Conservation (phyloP, 2,888 invertebrate species). For the Spilarctia lutea region DNA sequence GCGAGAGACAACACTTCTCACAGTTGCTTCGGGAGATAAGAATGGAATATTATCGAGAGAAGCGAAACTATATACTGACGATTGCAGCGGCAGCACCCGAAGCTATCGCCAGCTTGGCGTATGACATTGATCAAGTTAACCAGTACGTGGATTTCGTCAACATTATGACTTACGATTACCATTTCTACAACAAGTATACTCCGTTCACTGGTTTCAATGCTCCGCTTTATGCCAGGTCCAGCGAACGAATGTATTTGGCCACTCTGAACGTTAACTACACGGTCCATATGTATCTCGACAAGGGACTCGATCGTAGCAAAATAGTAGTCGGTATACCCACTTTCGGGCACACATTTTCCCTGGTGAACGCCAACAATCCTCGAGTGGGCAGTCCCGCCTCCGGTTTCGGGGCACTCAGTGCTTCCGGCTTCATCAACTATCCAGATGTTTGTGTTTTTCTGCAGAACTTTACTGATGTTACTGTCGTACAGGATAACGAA, state of each 20-base stretch:
- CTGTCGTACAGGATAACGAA: constrained; percentile 87
- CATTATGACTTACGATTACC: constrained; percentile 97
- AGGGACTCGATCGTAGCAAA: constrained; percentile 92
- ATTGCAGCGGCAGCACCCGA: constrained; percentile 93
- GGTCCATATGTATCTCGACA: constrained; percentile 90
- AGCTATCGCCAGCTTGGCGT: constrained; percentile 91
- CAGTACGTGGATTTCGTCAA: constrained; percentile 94
- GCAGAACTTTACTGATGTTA: constrained; percentile 78
- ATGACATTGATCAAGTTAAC: constrained; percentile 92
- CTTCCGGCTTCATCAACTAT: constrained; percentile 90
- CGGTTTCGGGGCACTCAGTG: constrained; percentile 89
- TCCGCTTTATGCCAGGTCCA: constrained; percentile 89
- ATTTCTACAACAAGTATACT: constrained; percentile 90
- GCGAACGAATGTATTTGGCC: constrained; percentile 88
- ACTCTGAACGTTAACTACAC: constrained; percentile 94
- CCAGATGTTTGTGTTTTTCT: constrained; percentile 90
- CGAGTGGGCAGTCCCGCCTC: constrained; percentile 90
- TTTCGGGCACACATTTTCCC: constrained; percentile 92
- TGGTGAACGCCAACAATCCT: constrained; percentile 89
- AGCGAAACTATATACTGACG: constrained; percentile 88
- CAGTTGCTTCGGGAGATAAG: constrained; percentile 91
- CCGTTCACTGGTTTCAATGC: constrained; percentile 95
- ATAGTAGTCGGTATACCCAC: constrained; percentile 95
- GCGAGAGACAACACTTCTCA: constrained; percentile 91
- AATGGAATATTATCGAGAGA: constrained; percentile 87